phyloP scores from a whole-genome alignment of 2,797 vertebrate genomes.

The Sandelia bainsii region DNA sequence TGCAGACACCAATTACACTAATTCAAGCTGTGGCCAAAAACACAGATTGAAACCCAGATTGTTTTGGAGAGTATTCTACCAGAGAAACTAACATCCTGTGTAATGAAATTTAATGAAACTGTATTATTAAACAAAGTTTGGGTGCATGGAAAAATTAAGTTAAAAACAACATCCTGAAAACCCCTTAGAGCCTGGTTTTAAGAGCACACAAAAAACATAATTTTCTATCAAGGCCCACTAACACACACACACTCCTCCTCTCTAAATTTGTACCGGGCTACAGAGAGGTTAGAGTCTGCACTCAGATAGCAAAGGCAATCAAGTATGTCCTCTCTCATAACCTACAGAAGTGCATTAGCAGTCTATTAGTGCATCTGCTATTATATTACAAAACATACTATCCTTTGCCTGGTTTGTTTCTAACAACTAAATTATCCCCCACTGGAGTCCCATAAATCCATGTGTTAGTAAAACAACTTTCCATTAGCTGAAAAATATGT shows the following conservation, averaged over 20 bases:
- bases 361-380: slow-evolving; percentile 7
- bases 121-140: slow-evolving; percentile 10
- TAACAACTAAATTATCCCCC: background rate
- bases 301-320: slow-evolving; percentile 21
- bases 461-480: background rate
- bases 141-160: background rate
- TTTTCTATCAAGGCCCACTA: slow-evolving; percentile 1
- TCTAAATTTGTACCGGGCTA: slow-evolving; percentile 14
- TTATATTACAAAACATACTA: slow-evolving; percentile 7
- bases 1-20: slow-evolving; percentile 8
- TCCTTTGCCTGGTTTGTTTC: background rate
- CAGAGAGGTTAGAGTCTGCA: slow-evolving; percentile 24
- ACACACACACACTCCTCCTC: background rate
- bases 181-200: slow-evolving; percentile 14
- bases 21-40: slow-evolving; percentile 22
- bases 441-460: background rate
- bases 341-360: slow-evolving; percentile 31
- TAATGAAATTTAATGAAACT: slow-evolving; percentile 30
- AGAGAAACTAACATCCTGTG: background rate
- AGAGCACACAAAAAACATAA: slow-evolving; percentile 6
- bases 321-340: slow-evolving; percentile 25
- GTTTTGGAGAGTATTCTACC: background rate
- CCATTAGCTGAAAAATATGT: background rate
- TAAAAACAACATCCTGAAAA: slow-evolving; percentile 34
- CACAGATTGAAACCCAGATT: background rate